phyloP scores from a whole-genome alignment of 2,113 vertebrate genomes.

The Lanius collurio region DNA sequence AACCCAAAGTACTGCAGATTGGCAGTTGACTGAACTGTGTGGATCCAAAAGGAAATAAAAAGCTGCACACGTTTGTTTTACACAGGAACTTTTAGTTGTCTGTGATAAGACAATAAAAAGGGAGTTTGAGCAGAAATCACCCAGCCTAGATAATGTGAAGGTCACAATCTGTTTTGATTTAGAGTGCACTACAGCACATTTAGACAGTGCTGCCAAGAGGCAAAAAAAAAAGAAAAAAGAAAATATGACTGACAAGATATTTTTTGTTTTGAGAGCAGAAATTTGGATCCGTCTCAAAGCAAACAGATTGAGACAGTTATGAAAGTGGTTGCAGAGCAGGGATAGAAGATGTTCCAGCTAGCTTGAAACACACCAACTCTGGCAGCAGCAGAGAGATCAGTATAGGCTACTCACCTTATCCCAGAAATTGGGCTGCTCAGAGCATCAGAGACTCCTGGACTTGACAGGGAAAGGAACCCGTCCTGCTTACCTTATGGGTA shows the following conservation, averaged over 20 bases:
- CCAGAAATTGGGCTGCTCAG: background rate
- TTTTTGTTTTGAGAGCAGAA: slow-evolving; percentile 6
- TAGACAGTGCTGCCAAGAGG: background rate
- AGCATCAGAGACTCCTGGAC: background rate
- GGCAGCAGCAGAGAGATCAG: background rate
- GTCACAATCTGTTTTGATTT: background rate
- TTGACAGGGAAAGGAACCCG: background rate
- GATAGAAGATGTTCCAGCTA: background rate
- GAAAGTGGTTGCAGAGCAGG: background rate
- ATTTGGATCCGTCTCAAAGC: background rate
- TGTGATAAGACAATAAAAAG: background rate
- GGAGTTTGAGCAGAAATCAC: background rate
- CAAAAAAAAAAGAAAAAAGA: background rate
- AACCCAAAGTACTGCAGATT: background rate
- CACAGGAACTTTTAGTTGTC: background rate
- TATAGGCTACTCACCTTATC: background rate
- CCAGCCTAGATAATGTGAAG: background rate
- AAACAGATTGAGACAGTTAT: background rate
- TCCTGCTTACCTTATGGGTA: background rate
- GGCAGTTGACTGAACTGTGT: background rate
- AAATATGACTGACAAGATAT: background rate
- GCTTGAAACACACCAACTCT: background rate
- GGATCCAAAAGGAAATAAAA: background rate
- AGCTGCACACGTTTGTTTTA: background rate
- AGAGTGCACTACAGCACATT: background rate